Evolutionary conservation across 2,797 vertebrate species (phyloP), one percentile per base, ranked within the genome.

Genomic region (Mormyrops boulengeri): DNA sequence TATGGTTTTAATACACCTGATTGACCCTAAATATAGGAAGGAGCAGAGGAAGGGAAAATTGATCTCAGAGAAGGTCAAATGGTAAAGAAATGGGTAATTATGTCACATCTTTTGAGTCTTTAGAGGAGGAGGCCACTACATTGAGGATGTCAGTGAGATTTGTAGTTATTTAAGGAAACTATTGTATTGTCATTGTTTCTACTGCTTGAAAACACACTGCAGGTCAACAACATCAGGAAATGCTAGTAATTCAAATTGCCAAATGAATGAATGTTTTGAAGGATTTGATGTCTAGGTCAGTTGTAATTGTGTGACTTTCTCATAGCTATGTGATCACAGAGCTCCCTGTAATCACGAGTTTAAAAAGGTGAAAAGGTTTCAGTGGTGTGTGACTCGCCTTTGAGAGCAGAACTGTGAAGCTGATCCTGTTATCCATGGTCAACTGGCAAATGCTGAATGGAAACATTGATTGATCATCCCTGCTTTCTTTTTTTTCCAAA

Each of bases 41-140:
- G 93, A 94, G 94, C 92, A 93, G 93, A 92, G 92, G 91, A 93
- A 94, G 92, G 85, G 91, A 89, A 94, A 91, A 90, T 89, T 92
- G 93, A 96, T 94, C 95, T 49, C 85, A 57, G 93, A 93, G 94
- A 93, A 92, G 38, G 90, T 87, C 88, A 89, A 93, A 94, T 22
- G 8, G 34, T 12, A 94, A 94, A 94, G 19, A 82, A 82, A 47
- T 47, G 19, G 2, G 41, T 4, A 47, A 47, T 47, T 44, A 47
- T 82, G 41, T 82, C 41, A 19, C 41, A 41, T 47, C 38, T 47
- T 47, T 82, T 82, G 77, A 44, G 41, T 47, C 7, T 82, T 82
- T 47, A 19, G 6, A 82, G 34, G 77, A n/a, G 77, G 41, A 44
- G 34, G 12, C 66, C 12, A 5, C 38, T 47, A 47, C 77, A 82